A percentile compares a stretch with the other conserved stretches of the same genome.
Evolutionary conservation across 2,113 vertebrate genomes (phyloP).

Genomic region (Grus americana): DNA sequence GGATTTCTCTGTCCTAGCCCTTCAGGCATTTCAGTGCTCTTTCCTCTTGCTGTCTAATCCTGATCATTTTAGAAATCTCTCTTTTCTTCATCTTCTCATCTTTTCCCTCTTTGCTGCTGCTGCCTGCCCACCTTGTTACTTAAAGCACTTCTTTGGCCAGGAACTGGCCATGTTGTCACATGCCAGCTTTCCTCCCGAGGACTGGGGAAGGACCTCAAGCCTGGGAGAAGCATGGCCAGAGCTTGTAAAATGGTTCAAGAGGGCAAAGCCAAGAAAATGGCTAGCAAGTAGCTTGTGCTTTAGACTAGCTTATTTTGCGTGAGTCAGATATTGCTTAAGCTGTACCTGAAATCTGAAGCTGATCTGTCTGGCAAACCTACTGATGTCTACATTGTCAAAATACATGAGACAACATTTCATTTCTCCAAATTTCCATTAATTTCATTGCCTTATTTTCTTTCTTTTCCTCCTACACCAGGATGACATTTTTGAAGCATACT

Average conservation of each 20-base stretch:
- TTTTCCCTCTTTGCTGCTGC: not conserved
- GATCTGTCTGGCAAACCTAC: conserved; percentile 67
- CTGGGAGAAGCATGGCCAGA: not conserved
- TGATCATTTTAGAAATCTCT: not conserved
- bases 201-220: not conserved
- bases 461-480: conserved; percentile 47
- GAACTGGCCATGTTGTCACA: not conserved
- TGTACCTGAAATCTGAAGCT: conserved; percentile 5
- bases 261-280: not conserved
- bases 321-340: not conserved
- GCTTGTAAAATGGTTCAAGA: not conserved
- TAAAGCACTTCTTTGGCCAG: not conserved
- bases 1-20: not conserved
- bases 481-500: conserved; percentile 74
- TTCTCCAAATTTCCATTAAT: conserved; percentile 71
- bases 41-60: not conserved
- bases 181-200: not conserved
- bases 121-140: not conserved
- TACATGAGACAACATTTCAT: conserved; percentile 66
- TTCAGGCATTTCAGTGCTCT: not conserved
- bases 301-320: not conserved
- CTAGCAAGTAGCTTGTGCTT: not conserved
- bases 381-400: conserved; percentile 72
- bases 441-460: conserved; percentile 66
- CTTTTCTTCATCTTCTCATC: not conserved